Percentiles rank a stretch among this genome's conserved stretches.
Conservation (phyloP, 2,797 vertebrate species). For the Anguilla pacifica region DNA sequence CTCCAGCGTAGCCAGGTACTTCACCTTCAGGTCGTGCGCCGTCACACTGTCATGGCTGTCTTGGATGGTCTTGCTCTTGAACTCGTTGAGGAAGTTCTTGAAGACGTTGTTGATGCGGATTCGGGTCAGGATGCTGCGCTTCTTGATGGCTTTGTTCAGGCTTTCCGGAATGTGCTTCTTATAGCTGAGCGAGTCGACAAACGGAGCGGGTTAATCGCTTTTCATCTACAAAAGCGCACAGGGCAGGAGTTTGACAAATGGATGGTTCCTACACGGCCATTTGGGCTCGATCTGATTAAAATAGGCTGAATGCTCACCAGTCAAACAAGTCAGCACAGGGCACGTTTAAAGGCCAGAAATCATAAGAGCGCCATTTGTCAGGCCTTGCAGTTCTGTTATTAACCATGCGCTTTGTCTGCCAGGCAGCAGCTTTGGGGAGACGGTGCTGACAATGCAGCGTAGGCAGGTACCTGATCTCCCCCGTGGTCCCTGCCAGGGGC, state of each 20-base stretch:
- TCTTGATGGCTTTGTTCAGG: conserved; percentile 87
- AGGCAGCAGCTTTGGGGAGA: neutral
- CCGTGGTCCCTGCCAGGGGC: conserved; percentile 73
- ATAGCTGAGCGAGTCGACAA: conserved; percentile 71
- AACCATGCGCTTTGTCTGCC: neutral
- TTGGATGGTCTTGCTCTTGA: conserved; percentile 89
- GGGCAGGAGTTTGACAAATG: neutral
- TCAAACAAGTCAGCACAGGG: neutral
- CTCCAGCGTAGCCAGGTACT: conserved; percentile 94
- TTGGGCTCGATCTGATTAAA: neutral
- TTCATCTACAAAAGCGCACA: neutral
- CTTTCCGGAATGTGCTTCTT: conserved; percentile 91
- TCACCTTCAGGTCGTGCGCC: conserved; percentile 90
- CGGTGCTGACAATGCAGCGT: neutral
- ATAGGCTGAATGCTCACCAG: neutral
- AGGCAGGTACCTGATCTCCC: conserved; percentile 83
- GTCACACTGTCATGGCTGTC: conserved; percentile 82
- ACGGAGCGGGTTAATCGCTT: neutral
- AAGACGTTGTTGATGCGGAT: conserved; percentile 96
- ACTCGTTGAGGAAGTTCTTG: conserved; percentile 94
- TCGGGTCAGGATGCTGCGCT: conserved; percentile 91
- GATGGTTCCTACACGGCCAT: neutral
- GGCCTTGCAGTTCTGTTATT: neutral
- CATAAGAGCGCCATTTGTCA: neutral
- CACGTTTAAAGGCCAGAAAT: neutral